phyloP scores from a whole-genome alignment of 2,888 invertebrate genomes.

The Diadegma fenestrale region DNA sequence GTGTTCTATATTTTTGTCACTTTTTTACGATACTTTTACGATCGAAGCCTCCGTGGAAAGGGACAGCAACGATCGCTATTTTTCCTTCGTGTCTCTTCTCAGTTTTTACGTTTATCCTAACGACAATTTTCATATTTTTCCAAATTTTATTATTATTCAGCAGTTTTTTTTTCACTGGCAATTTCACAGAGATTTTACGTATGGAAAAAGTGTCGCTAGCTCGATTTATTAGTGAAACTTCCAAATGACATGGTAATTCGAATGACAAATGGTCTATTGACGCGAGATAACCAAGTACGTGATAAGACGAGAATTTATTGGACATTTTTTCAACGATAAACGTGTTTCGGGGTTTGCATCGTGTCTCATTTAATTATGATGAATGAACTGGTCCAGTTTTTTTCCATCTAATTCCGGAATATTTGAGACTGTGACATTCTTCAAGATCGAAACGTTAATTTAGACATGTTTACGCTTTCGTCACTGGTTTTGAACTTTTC shows the following conservation, averaged over 20 bases:
- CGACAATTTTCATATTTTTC: not conserved
- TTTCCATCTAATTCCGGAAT: not conserved
- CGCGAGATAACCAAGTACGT: not conserved
- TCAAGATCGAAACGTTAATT: not conserved
- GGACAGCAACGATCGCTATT: not conserved
- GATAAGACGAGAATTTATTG: not conserved
- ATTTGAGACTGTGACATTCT: not conserved
- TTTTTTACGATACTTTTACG: slow-evolving; percentile 17
- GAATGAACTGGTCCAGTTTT: slow-evolving; percentile 3
- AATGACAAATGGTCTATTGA: slow-evolving; percentile 9
- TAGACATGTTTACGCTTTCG: not conserved
- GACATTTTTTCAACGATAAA: not conserved
- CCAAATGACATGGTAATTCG: not conserved
- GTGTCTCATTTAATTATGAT: not conserved
- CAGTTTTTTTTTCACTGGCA: not conserved
- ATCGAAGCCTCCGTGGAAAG: not conserved
- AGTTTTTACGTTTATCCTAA: not conserved
- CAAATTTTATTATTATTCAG: too few species aligned
- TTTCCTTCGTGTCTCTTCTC: not conserved
- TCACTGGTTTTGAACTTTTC: not conserved
- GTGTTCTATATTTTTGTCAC: slow-evolving; percentile 41
- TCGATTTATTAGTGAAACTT: not conserved
- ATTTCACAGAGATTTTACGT: not conserved
- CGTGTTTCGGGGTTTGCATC: slow-evolving; percentile 5
- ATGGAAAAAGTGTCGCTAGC: too few species aligned